Percentiles rank a stretch among this genome's conserved stretches.
Evolutionary conservation across 2,113 vertebrate species (phyloP).

Genomic region (Nothoprocta pentlandii): DNA sequence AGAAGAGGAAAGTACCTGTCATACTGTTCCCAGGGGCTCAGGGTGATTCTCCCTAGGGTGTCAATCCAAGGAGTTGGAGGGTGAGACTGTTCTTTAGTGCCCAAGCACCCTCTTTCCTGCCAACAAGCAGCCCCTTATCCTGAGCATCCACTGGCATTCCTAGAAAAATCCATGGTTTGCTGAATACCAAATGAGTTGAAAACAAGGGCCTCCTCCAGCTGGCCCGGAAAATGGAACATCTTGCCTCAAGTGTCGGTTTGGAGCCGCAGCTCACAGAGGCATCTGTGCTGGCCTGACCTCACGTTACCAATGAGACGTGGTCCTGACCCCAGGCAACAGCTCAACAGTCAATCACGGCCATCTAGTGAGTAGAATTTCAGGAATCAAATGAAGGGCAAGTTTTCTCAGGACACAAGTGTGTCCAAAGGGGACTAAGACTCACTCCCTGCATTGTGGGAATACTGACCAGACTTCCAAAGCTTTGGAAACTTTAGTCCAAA

Average conservation of each 20-base stretch:
- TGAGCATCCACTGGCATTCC: slow-evolving; percentile 52
- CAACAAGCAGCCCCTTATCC: slow-evolving; percentile 10
- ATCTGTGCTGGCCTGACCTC: background rate
- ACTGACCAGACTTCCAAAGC: background rate
- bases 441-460: background rate
- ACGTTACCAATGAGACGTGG: background rate
- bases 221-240: slow-evolving; percentile 61
- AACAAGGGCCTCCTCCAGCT: slow-evolving; percentile 56
- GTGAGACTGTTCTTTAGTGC: background rate
- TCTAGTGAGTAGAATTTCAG: fast-evolving
- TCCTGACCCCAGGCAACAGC: background rate
- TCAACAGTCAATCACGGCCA: background rate
- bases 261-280: slow-evolving; percentile 24
- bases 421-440: fast-evolving
- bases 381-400: fast-evolving
- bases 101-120: background rate
- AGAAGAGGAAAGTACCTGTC: background rate
- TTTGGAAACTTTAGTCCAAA: background rate
- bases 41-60: background rate
- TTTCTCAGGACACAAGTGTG: background rate
- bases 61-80: background rate
- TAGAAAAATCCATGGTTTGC: slow-evolving; percentile 43
- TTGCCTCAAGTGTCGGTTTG: slow-evolving; percentile 27
- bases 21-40: background rate
- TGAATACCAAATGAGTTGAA: slow-evolving; percentile 26